These are phyloP conservation scores for Physella acuta DNA, from an alignment of 1,140 invertebrate genomes.

Conservation along the genomic window DNA sequence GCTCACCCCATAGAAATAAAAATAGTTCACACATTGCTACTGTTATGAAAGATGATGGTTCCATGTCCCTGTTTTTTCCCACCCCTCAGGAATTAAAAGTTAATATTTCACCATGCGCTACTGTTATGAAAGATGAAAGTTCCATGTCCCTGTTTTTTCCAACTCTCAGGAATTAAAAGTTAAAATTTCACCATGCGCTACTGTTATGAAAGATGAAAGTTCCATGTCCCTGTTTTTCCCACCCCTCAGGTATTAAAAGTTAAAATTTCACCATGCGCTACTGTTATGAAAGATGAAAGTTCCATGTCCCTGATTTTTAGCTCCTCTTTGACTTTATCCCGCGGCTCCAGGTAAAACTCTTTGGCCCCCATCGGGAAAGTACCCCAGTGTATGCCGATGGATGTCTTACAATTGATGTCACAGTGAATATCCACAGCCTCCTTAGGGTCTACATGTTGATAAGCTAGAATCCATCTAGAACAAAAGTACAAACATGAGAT, in stretches of 20 bases:
- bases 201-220: constrained; percentile 15
- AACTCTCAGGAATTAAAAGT: too few relatives aligned
- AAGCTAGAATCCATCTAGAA: constrained; percentile 59
- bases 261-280: constrained; percentile 23
- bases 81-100: too few relatives aligned
- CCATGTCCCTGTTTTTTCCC: too few relatives aligned
- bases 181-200: constrained; percentile 23
- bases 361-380: constrained; percentile 45
- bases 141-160: too few relatives aligned
- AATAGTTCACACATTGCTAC: too few relatives aligned
- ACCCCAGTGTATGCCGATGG: constrained; percentile 56
- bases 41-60: too few relatives aligned
- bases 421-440: constrained; percentile 63
- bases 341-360: constrained; percentile 29
- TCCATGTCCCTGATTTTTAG: constrained; percentile 9
- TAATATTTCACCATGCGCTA: too few relatives aligned
- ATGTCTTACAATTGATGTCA: constrained; percentile 50
- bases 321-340: constrained; percentile 18
- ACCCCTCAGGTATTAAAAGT: too few relatives aligned
- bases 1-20: too few relatives aligned
- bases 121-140: too few relatives aligned
- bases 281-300: constrained; percentile 15
- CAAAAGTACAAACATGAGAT: too few relatives aligned
- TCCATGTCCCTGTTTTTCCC: constrained; percentile 7
- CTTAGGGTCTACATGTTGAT: constrained; percentile 61